Conservation (phyloP, 2,888 invertebrate genomes). For the Itoplectis maculator region DNA sequence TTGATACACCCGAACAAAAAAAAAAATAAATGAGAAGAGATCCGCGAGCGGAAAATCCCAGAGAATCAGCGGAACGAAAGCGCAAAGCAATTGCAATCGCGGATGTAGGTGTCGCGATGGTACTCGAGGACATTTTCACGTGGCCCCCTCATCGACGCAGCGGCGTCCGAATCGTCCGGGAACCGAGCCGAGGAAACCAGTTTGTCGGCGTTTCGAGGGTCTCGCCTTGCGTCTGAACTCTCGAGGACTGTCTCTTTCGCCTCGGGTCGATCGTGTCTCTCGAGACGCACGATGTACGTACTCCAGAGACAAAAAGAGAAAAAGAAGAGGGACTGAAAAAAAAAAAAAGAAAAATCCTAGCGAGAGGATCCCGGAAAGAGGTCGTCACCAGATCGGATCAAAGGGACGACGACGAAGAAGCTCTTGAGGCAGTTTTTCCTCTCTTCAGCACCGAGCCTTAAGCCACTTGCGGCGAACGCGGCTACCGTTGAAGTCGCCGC, state of each 20-base stretch:
- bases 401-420: slow-evolving; percentile 69
- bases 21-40: background rate
- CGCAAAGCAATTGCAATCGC: slow-evolving; percentile 2
- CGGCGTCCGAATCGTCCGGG: slow-evolving; percentile 41
- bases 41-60: background rate
- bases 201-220: slow-evolving; percentile 75
- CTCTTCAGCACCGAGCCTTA: slow-evolving; percentile 2
- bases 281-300: slow-evolving; percentile 47
- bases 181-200: slow-evolving; percentile 74
- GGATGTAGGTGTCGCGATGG: slow-evolving; percentile 58
- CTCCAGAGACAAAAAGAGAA: slow-evolving; percentile 38
- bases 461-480: background rate
- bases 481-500: slow-evolving; percentile 28
- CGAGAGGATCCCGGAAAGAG: slow-evolving; percentile 74
- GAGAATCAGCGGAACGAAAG: background rate
- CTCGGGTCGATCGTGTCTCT: slow-evolving; percentile 59
- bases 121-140: slow-evolving; percentile 73
- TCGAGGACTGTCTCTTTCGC: slow-evolving; percentile 65
- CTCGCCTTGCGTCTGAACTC: slow-evolving; percentile 57
- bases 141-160: slow-evolving; percentile 67
- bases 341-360: slow-evolving; percentile 52
- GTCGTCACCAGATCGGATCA: slow-evolving; percentile 73
- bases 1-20: no score
- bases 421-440: slow-evolving; percentile 59
- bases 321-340: background rate